Evolutionary conservation across 2,888 invertebrate species (phyloP), one percentile per base, ranked within the genome.

Genomic region (Apodemia duryi): DNA sequence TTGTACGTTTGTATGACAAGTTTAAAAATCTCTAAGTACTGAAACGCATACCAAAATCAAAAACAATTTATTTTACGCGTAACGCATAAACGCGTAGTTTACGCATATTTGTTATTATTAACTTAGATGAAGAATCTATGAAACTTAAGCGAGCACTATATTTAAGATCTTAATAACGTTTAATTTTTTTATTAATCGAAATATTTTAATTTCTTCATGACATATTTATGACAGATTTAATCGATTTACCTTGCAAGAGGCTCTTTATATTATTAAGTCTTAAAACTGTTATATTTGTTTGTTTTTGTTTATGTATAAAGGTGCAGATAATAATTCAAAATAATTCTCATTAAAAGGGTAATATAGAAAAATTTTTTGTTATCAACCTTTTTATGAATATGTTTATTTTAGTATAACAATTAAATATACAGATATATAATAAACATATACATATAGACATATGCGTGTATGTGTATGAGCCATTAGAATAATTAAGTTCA

Each of bases 401-500:
- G 43, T 11, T 43, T 10, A 4, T 11, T 43, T 46, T 46, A 13
- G 1, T 43, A 46, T 46, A 46, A 46, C 46, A 46, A 13, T 51
- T 2, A 51, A 51, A 43, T 32, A 43, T 10, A 11, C 38, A 11
- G 43, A 41, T 28, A 38, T 7, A 38, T 38, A 6, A 38, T 35
- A 38, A 38, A 38, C 38, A 38, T 38, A 38, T 38, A 38, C 38
- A 38, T 38, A 38, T 7, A 38, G 38, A 38, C 66, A 66, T 49
- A 60, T 63, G 10, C 61, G 51, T 67, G 64, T 67, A 67, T 63
- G 66, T 69, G 68, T 67, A 69, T 65, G 35, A 70, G 21, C n/a
- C 61, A 63, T 60, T 63, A 70, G 68, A 67, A 70, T 67, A 62
- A 65, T 64, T 67, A 62, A 66, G 62, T 67, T 66, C 68, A 70